phyloP scores from a whole-genome alignment of 2,113 vertebrate species.

The Suncus etruscus region DNA sequence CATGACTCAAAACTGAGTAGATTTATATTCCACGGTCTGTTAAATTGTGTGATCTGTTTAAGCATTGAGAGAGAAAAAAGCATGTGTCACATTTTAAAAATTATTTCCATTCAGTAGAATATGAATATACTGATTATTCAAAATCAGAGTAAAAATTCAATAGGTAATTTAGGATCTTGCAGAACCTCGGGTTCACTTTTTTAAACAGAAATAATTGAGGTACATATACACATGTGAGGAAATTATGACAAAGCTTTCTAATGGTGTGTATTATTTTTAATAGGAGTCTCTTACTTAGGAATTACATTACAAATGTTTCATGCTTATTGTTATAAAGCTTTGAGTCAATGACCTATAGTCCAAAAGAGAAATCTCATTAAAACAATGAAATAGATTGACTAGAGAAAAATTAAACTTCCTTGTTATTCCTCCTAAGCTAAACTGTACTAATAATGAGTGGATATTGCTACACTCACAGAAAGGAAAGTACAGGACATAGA shows the following conservation, averaged over 20 bases:
- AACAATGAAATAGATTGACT: constrained; percentile 53
- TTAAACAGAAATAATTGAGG: constrained; percentile 68
- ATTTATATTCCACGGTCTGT: constrained; percentile 9
- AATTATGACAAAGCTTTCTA: constrained; percentile 65
- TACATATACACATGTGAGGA: background rate
- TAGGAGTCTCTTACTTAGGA: constrained; percentile 44
- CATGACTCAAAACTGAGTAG: background rate
- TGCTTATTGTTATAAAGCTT: background rate
- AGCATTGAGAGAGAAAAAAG: constrained; percentile 58
- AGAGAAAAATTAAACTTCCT: constrained; percentile 29
- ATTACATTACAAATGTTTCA: background rate
- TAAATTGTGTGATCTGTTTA: constrained; percentile 26
- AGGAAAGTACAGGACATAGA: background rate
- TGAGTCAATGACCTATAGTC: background rate
- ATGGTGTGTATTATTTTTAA: constrained; percentile 53
- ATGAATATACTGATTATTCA: constrained; percentile 72
- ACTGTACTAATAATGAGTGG: background rate
- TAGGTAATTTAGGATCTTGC: constrained; percentile 58
- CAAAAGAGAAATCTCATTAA: constrained; percentile 37
- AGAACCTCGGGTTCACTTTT: constrained; percentile 55
- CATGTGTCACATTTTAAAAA: constrained; percentile 58
- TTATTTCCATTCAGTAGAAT: constrained; percentile 66
- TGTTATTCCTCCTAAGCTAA: background rate
- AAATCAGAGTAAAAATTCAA: constrained; percentile 66
- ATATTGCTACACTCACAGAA: background rate